Base-by-base conservation (phyloP, 2,888 invertebrate genomes). In the Laspeyria flexula region DNA sequence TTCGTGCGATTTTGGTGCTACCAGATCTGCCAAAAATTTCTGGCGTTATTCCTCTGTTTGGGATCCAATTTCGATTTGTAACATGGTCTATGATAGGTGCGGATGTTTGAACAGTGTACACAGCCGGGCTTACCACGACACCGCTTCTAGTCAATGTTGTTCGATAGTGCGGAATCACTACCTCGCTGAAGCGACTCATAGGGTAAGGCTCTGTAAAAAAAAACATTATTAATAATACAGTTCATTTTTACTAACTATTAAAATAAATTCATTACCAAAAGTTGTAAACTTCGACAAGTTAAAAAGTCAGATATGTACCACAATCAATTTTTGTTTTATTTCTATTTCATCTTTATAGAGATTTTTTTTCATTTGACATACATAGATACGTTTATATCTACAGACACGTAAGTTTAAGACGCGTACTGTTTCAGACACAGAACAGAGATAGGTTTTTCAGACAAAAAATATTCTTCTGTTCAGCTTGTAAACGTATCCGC, bases 61-160 rank as follows among this genome's bases (percentile, higher is more conserved):
- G 15, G n/a, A 38, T 9, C 56, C 63, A 66, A 23, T 38, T 43
- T 1, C 25, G 56, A 5, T 38, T 46, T 23, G 63, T 25, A 7
- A 60, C 29, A 11, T 48, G 41, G 1, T 60, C 53, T 11, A 63
- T 21, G 2, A 63, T 16, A 1, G 63, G 56, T 11, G 48, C 0
- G 3, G 53, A 43, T 4, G 53, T 42, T 23, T 56, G 56, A 4
- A 65, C 35, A 4, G 65, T 43, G 11, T 42, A 56, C 34, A 66
- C 34, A 5, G 37, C 40, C 0, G 63, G 66, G 15, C 46, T 49
- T 31, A 43, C 60, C 0, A 65, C 39, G 10, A 65, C 33, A 35
- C 66, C 60, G 34, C 1, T 47, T 63, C 65, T 60, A 16, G 65
- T 66, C 15, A 63, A 38, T n/a, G 56, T 51, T 12, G 66, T 60